Conservation (phyloP, 2,113 vertebrate genomes). For the Gallinago jamesoni region DNA sequence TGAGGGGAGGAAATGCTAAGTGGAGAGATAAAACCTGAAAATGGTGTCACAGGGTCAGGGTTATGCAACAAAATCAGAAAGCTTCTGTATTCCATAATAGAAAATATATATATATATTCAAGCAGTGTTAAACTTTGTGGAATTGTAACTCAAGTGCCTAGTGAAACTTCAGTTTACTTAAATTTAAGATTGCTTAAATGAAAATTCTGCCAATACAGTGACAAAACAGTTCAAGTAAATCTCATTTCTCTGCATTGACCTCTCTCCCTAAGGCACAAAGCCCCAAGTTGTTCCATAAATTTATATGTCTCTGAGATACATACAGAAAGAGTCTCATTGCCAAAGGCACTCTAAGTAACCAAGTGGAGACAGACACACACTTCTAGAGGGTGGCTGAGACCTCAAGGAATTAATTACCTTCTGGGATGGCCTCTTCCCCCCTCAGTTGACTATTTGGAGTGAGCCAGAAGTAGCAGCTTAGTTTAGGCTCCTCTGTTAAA, state of each 20-base stretch:
- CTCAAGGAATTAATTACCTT: not conserved
- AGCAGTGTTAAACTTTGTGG: not conserved
- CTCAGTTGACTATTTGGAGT: not conserved
- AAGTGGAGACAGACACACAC: not conserved
- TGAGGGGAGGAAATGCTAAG: not conserved
- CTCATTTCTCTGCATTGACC: not conserved
- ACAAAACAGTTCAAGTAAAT: not conserved
- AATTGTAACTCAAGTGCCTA: not conserved
- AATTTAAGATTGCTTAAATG: not conserved
- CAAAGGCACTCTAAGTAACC: not conserved
- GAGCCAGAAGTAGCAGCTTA: not conserved
- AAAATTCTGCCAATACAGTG: not conserved
- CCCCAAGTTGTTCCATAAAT: not conserved
- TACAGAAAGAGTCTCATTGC: not conserved
- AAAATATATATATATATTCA: not conserved
- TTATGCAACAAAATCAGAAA: slow-evolving; percentile 26
- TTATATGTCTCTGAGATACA: not conserved
- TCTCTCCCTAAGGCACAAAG: not conserved
- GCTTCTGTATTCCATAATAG: not conserved
- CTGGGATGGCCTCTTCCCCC: not conserved
- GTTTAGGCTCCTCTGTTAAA: not conserved
- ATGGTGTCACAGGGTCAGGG: not conserved
- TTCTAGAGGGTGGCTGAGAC: not conserved
- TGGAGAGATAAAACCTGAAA: slow-evolving; percentile 24
- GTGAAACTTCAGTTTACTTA: not conserved